Evolutionary conservation across 2,113 vertebrate genomes (phyloP).

Genomic region (Maccullochella peelii): DNA sequence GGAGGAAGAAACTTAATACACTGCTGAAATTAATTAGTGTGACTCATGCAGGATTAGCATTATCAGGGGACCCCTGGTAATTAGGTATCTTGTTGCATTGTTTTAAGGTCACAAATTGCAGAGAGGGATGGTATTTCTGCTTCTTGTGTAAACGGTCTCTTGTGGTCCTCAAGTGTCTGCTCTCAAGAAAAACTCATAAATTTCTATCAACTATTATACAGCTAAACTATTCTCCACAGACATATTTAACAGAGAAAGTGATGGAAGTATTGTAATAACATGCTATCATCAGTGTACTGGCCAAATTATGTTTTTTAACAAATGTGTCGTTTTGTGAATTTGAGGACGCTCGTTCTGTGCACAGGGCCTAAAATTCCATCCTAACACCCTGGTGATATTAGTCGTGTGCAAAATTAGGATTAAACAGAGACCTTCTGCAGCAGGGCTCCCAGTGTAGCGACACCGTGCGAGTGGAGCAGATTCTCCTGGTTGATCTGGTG

Average conservation of each 20-base stretch:
- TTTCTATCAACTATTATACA: background rate
- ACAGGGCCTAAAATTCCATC: background rate
- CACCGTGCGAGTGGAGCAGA: conserved; percentile 91
- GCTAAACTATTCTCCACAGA: background rate
- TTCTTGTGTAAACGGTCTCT: background rate
- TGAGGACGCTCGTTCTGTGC: too few relatives aligned
- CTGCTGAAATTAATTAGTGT: background rate
- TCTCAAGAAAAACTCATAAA: too few relatives aligned
- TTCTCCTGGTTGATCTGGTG: conserved; percentile 96
- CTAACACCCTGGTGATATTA: background rate
- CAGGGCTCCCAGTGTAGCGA: conserved; percentile 90
- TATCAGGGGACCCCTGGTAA: background rate
- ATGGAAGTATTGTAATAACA: background rate
- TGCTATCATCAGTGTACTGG: background rate
- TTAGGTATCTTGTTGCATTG: background rate
- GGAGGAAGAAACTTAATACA: background rate
- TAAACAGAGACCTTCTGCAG: conserved; percentile 90
- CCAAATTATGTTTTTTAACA: background rate
- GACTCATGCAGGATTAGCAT: background rate
- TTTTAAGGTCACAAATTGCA: background rate
- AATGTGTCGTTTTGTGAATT: background rate
- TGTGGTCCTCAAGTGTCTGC: background rate
- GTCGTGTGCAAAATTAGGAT: background rate
- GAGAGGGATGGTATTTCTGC: background rate
- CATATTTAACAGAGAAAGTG: background rate